Conservation (phyloP, 2,888 invertebrate genomes). For the Cantharis rufa region DNA sequence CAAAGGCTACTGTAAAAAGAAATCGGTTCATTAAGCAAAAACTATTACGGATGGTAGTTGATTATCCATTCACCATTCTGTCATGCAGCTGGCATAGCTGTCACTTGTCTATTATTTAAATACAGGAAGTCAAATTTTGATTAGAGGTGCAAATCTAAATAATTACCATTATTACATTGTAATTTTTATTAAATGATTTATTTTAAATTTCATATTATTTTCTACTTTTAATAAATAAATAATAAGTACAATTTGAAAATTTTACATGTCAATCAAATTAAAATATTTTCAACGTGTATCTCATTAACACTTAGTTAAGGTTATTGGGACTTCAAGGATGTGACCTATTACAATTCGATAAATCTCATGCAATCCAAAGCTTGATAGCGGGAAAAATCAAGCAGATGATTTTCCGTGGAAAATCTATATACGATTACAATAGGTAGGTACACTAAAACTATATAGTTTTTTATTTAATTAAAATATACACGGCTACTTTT, state of each 20-base stretch:
- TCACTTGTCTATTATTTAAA: constrained; percentile 7
- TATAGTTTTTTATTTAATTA: too few relatives aligned
- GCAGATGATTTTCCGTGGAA: too few relatives aligned
- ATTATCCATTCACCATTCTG: constrained; percentile 21
- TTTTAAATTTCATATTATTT: not conserved
- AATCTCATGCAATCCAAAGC: not conserved
- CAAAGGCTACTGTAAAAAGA: constrained; percentile 23
- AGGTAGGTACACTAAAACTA: too few relatives aligned
- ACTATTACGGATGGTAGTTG: constrained; percentile 12
- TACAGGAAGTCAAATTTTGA: constrained; percentile 22
- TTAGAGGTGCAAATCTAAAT: constrained; percentile 24
- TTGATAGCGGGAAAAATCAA: not conserved
- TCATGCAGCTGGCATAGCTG: constrained; percentile 18
- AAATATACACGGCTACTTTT: too few relatives aligned
- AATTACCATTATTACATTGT: constrained; percentile 18
- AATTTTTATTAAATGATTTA: not conserved
- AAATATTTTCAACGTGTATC: not conserved
- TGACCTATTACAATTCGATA: not conserved
- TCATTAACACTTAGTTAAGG: not conserved
- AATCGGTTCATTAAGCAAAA: constrained; percentile 26
- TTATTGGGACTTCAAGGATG: not conserved
- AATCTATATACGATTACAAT: too few relatives aligned
- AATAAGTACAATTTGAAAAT: not conserved
- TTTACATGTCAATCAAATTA: not conserved
- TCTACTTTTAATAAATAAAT: not conserved